These are phyloP conservation scores for Adelosebastes latens DNA, from an alignment of 2,797 vertebrate species.

Conservation along the genomic window DNA sequence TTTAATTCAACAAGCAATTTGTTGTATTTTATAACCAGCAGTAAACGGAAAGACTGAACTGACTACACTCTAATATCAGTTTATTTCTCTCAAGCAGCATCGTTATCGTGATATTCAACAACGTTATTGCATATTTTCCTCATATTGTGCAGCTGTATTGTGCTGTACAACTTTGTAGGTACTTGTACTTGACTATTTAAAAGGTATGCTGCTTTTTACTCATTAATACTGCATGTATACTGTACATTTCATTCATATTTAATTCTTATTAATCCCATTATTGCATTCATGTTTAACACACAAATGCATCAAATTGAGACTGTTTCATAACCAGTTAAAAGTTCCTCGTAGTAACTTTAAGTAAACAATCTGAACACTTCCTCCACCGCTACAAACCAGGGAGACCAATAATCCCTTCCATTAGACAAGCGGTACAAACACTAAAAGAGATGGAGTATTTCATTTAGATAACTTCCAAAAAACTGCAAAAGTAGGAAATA, in stretches of 20 bases:
- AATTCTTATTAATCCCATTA: too few relatives aligned
- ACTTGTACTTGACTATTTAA: neutral
- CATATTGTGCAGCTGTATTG: too few relatives aligned
- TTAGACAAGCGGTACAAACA: neutral
- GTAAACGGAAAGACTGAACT: rapidly evolving
- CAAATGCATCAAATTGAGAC: too few relatives aligned
- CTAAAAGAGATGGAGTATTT: neutral
- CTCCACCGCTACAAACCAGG: neutral
- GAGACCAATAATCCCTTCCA: neutral
- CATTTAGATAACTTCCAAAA: neutral
- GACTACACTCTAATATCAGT: too few relatives aligned
- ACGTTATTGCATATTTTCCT: too few relatives aligned
- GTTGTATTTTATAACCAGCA: too few relatives aligned
- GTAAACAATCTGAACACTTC: neutral
- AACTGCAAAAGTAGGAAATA: neutral
- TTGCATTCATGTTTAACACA: neutral
- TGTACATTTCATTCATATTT: too few relatives aligned
- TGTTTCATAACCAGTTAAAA: too few relatives aligned
- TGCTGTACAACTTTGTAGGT: neutral
- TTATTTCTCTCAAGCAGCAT: too few relatives aligned
- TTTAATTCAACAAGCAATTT: too few relatives aligned
- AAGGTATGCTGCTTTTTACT: too few relatives aligned
- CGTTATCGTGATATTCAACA: rapidly evolving
- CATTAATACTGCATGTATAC: neutral
- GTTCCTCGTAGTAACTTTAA: neutral